Evolutionary conservation across 2,888 invertebrate species (phyloP), one percentile per base, ranked within the genome.

Genomic region (Ditula angustiorana): DNA sequence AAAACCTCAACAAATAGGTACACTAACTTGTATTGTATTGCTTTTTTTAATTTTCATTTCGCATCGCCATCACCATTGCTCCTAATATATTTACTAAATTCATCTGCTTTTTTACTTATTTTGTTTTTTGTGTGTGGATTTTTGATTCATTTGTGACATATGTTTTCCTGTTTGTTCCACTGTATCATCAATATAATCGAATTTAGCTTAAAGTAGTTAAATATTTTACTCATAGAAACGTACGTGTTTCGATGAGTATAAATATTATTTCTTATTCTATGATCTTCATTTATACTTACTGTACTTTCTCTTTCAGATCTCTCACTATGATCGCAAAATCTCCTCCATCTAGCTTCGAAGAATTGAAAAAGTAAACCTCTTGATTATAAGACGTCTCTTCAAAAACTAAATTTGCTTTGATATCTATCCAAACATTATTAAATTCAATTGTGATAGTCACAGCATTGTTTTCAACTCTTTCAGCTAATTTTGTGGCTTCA

Each of bases 1-100:
- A 91, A 85, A 88, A 83, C 74, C 85, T 82, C 90, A 77, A 78
- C 82, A 87, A 92, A 90, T 92, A 92, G 92, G 92, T 92, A 92
- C 89, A 90, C 80, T 77, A 74, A 72, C 78, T 87, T 85, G 78
- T 82, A 87, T 80, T 79, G 77, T 87, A 84, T 78, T 78, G 88
- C 89, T 90, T 90, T 66, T 76, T 85, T 73, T 66, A n/a, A n/a
- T 53, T 77, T 77, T 80, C 21, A 70, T 82, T 87, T 86, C 86
- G 85, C 66, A 75, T 68, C 47, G 62, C 56, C 69, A 63, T 70
- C 19, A 59, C 33, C n/a, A 67, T 71, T 57, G 68, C 60, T 56
- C 33, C 10, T 44, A 5, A 19, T 57, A 66, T 67, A 67, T 67
- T 70, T 61, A 56, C 52, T 33, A 65, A n/a, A 60, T 35, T 62